Conservation (phyloP, 2,797 vertebrate species). For the Xenentodon cancila region DNA sequence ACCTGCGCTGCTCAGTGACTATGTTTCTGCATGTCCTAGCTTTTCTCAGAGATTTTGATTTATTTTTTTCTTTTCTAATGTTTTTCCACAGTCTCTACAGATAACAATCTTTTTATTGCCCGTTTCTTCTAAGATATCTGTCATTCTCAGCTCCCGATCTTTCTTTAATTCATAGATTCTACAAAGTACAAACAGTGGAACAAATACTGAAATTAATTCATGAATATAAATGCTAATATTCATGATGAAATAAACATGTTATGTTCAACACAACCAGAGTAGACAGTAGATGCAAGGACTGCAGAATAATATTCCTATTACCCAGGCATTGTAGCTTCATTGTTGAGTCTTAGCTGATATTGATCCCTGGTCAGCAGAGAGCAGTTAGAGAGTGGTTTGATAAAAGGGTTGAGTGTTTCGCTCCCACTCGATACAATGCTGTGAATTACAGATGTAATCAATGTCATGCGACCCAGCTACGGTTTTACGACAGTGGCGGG, state of each 20-base stretch:
- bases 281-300: neutral
- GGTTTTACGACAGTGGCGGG: slow-evolving; percentile 47
- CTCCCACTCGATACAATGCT: slow-evolving; percentile 21
- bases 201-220: neutral
- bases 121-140: too few species aligned
- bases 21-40: neutral
- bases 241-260: neutral
- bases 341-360: slow-evolving; percentile 60
- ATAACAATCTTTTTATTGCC: too few species aligned
- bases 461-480: slow-evolving; percentile 45
- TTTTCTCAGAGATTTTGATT: neutral
- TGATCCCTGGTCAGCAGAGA: slow-evolving; percentile 56
- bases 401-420: slow-evolving; percentile 62
- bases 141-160: neutral
- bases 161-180: neutral
- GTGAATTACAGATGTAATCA: slow-evolving; percentile 73
- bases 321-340: slow-evolving; percentile 23
- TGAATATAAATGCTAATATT: neutral
- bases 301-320: slow-evolving; percentile 26
- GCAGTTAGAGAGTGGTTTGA: slow-evolving; percentile 56
- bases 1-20: slow-evolving; percentile 1
- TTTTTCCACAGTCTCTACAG: too few species aligned
- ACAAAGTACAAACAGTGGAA: neutral
- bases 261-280: neutral
- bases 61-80: neutral